These are phyloP conservation scores for Hipparchia semele DNA, from an alignment of 2,888 invertebrate species.

Conservation along the genomic window DNA sequence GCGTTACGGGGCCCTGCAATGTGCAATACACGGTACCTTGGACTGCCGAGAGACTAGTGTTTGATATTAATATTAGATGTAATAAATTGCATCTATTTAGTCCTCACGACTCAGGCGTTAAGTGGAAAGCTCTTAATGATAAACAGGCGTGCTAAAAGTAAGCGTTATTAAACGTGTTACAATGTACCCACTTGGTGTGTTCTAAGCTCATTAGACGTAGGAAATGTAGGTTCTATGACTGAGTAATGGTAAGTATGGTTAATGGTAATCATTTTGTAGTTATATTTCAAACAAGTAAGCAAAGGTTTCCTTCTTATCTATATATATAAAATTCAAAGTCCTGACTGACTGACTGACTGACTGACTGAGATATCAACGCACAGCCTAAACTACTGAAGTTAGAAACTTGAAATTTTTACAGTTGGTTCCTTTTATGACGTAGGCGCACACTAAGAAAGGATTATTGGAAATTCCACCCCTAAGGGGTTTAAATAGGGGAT, in stretches of 20 bases:
- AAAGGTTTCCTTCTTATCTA: background rate
- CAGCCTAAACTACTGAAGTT: no score
- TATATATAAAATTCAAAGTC: no score
- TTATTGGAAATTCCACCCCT: no score
- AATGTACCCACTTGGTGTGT: slow-evolving; percentile 22
- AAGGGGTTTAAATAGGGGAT: no score
- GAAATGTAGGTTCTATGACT: background rate
- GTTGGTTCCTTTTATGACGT: no score
- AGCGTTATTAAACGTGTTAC: slow-evolving; percentile 40
- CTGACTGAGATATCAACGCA: no score
- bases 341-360: no score
- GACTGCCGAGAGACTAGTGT: background rate
- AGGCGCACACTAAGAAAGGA: no score
- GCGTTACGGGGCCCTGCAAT: no score
- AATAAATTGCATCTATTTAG: slow-evolving; percentile 70
- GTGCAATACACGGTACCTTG: no score
- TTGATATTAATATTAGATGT: slow-evolving; percentile 55
- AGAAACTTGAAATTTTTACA: no score
- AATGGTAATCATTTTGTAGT: background rate
- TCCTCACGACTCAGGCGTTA: slow-evolving; percentile 60
- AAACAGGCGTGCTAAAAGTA: slow-evolving; percentile 40
- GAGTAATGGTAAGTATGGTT: slow-evolving; percentile 7
- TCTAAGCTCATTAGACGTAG: slow-evolving; percentile 28
- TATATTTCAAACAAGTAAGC: background rate
- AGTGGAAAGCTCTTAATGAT: slow-evolving; percentile 46